phyloP scores from a whole-genome alignment of 2,113 vertebrate species.

The Anguilla rostrata region DNA sequence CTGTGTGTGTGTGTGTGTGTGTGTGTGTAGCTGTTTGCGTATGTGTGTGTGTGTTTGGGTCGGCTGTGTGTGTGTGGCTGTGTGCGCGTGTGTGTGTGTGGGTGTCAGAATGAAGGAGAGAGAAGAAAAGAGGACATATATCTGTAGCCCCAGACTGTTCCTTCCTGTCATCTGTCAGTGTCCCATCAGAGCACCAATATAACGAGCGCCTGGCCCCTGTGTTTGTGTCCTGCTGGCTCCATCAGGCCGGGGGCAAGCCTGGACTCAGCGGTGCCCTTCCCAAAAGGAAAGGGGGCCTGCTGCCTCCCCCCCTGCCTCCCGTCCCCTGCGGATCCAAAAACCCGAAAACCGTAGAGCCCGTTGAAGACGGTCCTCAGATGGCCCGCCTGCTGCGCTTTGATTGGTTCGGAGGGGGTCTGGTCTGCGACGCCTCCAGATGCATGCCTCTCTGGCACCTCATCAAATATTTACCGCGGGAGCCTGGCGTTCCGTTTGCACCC shows the following conservation, averaged over 20 bases:
- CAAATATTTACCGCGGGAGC: background rate
- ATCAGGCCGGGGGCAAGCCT: background rate
- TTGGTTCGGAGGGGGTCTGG: background rate
- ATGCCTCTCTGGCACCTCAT: background rate
- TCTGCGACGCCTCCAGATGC: background rate
- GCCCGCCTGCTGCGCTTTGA: background rate
- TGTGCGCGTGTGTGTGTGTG: background rate
- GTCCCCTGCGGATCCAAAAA: background rate
- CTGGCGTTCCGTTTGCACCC: background rate
- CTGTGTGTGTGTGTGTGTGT: background rate
- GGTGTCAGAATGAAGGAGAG: background rate
- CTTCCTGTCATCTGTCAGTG: background rate
- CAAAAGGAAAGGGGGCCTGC: background rate
- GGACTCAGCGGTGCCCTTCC: conserved; percentile 10
- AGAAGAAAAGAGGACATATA: no score
- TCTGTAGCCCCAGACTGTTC: background rate
- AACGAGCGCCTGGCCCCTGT: background rate
- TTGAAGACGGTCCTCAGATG: background rate
- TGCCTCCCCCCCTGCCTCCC: background rate
- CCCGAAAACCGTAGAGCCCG: background rate
- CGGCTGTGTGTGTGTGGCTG: no score
- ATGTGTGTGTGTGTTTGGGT: no score
- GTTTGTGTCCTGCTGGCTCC: background rate
- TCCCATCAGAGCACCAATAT: background rate
- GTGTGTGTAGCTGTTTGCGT: background rate